phyloP scores from a whole-genome alignment of 2,797 vertebrate species.

The Anabas testudineus region DNA sequence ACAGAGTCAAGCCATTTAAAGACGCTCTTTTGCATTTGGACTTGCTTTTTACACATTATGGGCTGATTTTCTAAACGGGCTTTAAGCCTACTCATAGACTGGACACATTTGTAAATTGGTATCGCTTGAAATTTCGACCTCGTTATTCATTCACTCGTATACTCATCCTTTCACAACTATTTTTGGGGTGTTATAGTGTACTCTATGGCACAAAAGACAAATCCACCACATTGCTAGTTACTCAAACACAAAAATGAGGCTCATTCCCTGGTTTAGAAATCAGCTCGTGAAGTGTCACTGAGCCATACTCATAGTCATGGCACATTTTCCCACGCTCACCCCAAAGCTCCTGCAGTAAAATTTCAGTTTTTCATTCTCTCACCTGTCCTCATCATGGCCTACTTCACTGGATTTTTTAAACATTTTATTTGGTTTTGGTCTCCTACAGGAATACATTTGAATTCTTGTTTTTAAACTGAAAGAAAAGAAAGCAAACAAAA shows the following conservation, averaged over 20 bases:
- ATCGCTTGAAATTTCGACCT: background rate
- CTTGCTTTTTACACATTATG: slow-evolving; percentile 33
- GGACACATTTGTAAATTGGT: background rate
- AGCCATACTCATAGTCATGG: slow-evolving; percentile 40
- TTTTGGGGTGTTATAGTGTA: background rate
- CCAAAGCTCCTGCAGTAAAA: slow-evolving; percentile 52
- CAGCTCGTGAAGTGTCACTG: slow-evolving; percentile 42
- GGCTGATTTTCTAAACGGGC: slow-evolving; percentile 37
- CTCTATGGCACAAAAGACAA: background rate
- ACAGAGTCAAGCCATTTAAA: slow-evolving; percentile 47
- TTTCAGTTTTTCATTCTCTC: slow-evolving; percentile 55
- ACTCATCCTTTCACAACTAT: background rate
- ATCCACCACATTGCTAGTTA: background rate
- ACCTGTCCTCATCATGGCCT: slow-evolving; percentile 50
- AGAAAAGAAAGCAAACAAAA: slow-evolving; percentile 68
- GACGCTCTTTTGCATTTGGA: slow-evolving; percentile 47
- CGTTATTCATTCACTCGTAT: background rate
- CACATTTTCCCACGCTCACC: slow-evolving; percentile 11
- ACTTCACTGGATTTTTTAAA: slow-evolving; percentile 39
- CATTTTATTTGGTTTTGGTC: slow-evolving; percentile 65
- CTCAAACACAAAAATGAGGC: background rate
- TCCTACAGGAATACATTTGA: slow-evolving; percentile 88
- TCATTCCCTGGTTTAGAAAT: slow-evolving; percentile 47
- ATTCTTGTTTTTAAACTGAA: slow-evolving; percentile 88
- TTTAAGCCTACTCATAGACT: slow-evolving; percentile 22